Base-by-base conservation (phyloP, 2,797 vertebrate genomes). In the Cephalopachus bancanus region DNA sequence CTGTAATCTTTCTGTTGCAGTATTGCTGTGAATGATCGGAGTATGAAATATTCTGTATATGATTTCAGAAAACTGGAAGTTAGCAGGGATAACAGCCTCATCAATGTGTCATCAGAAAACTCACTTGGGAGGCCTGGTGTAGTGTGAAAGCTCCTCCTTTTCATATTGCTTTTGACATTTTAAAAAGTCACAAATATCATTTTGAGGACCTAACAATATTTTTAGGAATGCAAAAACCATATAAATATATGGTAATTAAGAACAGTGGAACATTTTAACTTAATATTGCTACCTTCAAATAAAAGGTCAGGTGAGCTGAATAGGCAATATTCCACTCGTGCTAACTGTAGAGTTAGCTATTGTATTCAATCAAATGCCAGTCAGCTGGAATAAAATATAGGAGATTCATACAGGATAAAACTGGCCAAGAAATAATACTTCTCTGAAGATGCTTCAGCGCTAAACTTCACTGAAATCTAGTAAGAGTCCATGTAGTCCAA, bases 1-100 rank as follows among this genome's bases (percentile, higher is more conserved):
- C 64, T 88, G 33, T 67, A 88, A 96, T 95, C 90, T 83, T 65
- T 55, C 65, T 64, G 62, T 87, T 84, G 67, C 71, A 78, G 89
- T 55, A 78, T 16, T 17, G 89, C 74, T n/a, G 1, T 85, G 94
- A 96, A 67, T 69, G 74, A 80, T 65, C 17, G 16, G 7, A 30
- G 24, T 92, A 14, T 89, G 76, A 96, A 87, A 96, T 93, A 69
- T 74, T 88, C 57, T 76, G 33, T 53, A 49, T 8, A 44, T 28
- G 57, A 60, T 74, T 95, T 93, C 53, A 78, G 64, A 84, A 96
- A 94, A 69, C 80, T 64, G 64, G 59, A 78, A 91, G 87, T 85
- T 76, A 81, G 71, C 10, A 44, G 28, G 51, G 57, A 86, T 60
- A 83, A 91, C 10, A 22, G 57, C 14, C 75, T 94, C 44, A 26